phyloP scores from a whole-genome alignment of 2,888 invertebrate species.

The Volucella inanis region DNA sequence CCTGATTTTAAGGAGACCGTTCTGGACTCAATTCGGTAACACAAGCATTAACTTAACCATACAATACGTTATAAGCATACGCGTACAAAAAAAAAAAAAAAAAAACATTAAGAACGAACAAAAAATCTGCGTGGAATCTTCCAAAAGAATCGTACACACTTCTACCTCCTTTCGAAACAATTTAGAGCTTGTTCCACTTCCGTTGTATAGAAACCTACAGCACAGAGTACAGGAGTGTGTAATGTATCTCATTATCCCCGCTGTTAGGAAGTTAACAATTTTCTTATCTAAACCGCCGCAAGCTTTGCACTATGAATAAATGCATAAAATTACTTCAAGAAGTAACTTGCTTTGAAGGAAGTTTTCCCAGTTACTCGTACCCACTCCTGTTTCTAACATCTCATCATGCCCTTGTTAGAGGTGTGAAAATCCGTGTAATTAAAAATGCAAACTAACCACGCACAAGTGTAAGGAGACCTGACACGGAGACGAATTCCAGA shows the following conservation, averaged over 20 bases:
- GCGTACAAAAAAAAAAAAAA: too few relatives aligned
- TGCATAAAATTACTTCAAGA: slow-evolving; percentile 50
- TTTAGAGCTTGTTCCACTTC: too few relatives aligned
- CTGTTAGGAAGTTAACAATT: slow-evolving; percentile 42
- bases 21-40: too few relatives aligned
- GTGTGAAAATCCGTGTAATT: slow-evolving; percentile 68
- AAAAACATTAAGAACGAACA: too few relatives aligned
- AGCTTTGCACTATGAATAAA: slow-evolving; percentile 59
- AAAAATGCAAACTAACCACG: slow-evolving; percentile 72
- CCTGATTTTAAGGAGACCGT: too few relatives aligned
- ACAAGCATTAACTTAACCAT: too few relatives aligned
- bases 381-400: background rate
- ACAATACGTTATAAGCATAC: too few relatives aligned
- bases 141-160: too few relatives aligned
- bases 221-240: background rate
- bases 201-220: background rate
- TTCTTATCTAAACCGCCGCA: slow-evolving; percentile 63
- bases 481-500: background rate
- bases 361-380: background rate
- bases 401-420: background rate
- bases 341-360: slow-evolving; percentile 12
- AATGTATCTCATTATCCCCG: slow-evolving; percentile 54
- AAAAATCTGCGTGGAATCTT: too few relatives aligned
- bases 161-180: too few relatives aligned
- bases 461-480: background rate